phyloP scores from a whole-genome alignment of 2,888 invertebrate genomes.

The Drosophila mercatorum region DNA sequence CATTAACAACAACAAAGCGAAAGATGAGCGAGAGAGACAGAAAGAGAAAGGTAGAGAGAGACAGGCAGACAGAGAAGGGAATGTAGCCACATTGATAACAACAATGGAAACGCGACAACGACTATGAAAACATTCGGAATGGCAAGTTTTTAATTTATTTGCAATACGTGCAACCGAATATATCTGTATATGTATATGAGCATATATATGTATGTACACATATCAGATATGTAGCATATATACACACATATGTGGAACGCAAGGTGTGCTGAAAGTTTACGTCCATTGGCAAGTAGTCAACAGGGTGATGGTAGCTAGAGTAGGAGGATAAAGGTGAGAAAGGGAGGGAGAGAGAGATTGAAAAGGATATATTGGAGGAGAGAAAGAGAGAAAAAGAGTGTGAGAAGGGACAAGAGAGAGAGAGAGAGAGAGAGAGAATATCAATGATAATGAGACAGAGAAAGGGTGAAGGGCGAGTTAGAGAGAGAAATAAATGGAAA shows the following conservation, averaged over 20 bases:
- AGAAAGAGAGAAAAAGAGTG: no score
- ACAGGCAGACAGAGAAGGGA: slow-evolving; percentile 1
- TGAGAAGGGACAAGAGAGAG: no score
- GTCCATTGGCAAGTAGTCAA: not conserved
- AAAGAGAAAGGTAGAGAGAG: not conserved
- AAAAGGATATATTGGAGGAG: not conserved
- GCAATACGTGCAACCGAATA: slow-evolving; percentile 4
- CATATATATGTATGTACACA: not conserved
- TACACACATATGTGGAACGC: not conserved
- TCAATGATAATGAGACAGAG: no score
- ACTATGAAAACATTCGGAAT: slow-evolving; percentile 47
- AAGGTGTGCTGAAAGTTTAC: not conserved
- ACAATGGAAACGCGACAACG: slow-evolving; percentile 43
- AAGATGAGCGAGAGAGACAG: slow-evolving; percentile 3
- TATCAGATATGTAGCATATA: not conserved
- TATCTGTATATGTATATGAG: not conserved
- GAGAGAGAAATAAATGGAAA: not conserved
- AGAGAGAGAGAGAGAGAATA: no score
- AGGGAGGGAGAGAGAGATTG: not conserved
- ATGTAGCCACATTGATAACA: slow-evolving; percentile 54
- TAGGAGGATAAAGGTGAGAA: no score
- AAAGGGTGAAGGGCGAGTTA: not conserved
- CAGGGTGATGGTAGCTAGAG: not conserved
- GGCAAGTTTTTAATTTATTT: slow-evolving; percentile 42
- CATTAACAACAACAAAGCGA: slow-evolving; percentile 31